Evolutionary conservation across 2,113 vertebrate genomes (phyloP), one percentile per base, ranked within the genome.

Genomic region (Zingel zingel): DNA sequence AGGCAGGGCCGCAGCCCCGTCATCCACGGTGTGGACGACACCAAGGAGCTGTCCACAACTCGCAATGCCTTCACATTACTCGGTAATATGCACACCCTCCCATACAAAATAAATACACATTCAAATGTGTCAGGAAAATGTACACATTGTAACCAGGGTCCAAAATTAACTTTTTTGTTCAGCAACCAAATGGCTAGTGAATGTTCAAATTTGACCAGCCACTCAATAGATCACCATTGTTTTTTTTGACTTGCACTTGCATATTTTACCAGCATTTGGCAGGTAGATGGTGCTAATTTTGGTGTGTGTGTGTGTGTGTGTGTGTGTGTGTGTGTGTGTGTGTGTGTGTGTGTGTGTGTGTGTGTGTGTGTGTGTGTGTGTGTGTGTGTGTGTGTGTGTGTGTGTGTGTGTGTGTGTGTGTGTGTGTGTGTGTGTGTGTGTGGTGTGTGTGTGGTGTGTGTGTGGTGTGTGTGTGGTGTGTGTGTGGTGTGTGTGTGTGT

Each of bases 11-110:
- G 96, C 72, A 99, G 96, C 82, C 97, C 98, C 0, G 94, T 97
- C 69, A 99, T 99, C 43, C 96, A 96, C 4, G 98, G 97, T 14
- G 95, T 99, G 23, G 97, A 98, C 19, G 98, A 99, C 89, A 96
- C 96, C 0, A 97, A 97, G 89, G 98, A 99, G 88, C 96, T 99
- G 94, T 75, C 59, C 33, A 96, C 95, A 58, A 99, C 98, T 30
- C 96, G 98, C 57, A 93, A 97, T 43, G 98, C 98, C 81, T 99
- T 98, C 93, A 93, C 95, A 45, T 93, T 99, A 82, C 94, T 99
- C 75, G 98, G 98, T 99, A 95, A 96, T 16, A 56, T 25, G 23
- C 48, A 56, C 36, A 39, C 15, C 2, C 21, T 27, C 27, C 5
- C 8, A 43, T 6, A 10, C 4, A 68, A 6, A 45, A 25, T 12